Evolutionary conservation across 2,797 vertebrate genomes (phyloP).

Genomic region (Orestias chungarensis): DNA sequence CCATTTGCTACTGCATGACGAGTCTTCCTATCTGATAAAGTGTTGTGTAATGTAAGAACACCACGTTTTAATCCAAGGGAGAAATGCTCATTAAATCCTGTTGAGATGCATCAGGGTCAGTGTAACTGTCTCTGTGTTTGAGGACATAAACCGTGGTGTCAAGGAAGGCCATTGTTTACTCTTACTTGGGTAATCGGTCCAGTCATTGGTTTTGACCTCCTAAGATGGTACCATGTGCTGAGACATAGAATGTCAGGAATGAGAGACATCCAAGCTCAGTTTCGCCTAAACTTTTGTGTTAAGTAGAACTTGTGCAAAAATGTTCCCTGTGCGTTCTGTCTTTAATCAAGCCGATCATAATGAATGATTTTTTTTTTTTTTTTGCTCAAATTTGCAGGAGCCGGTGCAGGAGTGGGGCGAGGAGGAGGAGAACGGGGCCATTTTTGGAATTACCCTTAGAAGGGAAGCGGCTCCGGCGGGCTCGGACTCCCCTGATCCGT

Average conservation of each 20-base stretch:
- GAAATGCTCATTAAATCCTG: background rate
- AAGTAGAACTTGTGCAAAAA: background rate
- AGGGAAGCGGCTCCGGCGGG: constrained; percentile 75
- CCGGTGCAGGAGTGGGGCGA: constrained; percentile 91
- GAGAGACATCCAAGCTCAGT: constrained; percentile 3
- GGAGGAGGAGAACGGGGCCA: constrained; percentile 85
- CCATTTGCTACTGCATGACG: too few relatives aligned
- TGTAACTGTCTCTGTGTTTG: constrained; percentile 4
- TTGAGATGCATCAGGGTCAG: background rate
- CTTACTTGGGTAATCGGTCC: constrained; percentile 6
- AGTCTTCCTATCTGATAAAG: too few relatives aligned
- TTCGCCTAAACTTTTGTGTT: background rate
- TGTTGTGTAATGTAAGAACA: too few relatives aligned
- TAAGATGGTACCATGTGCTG: constrained; percentile 21
- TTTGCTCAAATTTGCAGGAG: constrained; percentile 75
- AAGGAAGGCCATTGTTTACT: constrained; percentile 12
- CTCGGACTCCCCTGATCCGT: constrained; percentile 22
- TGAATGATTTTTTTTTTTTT: constrained; percentile 25
- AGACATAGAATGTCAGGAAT: constrained; percentile 25
- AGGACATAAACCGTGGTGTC: background rate
- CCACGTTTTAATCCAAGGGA: too few relatives aligned
- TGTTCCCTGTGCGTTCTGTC: too few relatives aligned
- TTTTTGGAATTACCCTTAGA: constrained; percentile 85
- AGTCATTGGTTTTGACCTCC: constrained; percentile 18
- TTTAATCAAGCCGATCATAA: constrained; percentile 1